Percentiles rank a stretch among this genome's conserved stretches.
Conservation (phyloP, 2,113 vertebrate genomes). For the Motacilla tschutschensis region DNA sequence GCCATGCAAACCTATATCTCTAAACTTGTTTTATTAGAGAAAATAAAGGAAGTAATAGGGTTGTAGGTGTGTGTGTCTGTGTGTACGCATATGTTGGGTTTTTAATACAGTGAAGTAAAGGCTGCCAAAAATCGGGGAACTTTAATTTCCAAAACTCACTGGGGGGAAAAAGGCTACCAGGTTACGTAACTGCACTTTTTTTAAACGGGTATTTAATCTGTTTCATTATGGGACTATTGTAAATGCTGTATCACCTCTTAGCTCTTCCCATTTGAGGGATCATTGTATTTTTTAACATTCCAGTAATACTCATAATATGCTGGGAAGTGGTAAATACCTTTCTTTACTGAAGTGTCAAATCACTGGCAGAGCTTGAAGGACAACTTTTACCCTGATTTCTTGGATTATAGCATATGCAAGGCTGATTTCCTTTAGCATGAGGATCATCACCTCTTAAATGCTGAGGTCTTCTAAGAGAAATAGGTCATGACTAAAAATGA, state of each 20-base stretch:
- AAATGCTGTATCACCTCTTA: neutral
- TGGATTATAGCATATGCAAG: neutral
- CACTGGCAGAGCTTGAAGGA: neutral
- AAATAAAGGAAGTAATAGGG: neutral
- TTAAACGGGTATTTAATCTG: neutral
- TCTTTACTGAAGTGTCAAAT: neutral
- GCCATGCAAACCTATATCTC: neutral
- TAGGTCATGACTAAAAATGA: neutral
- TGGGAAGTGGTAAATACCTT: neutral
- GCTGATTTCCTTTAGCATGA: neutral
- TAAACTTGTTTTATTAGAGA: neutral
- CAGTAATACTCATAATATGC: neutral
- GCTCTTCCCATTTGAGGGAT: neutral
- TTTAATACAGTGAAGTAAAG: neutral
- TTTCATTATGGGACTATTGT: neutral
- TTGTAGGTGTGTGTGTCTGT: neutral
- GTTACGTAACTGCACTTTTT: neutral
- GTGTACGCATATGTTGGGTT: accelerated
- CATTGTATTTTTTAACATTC: neutral
- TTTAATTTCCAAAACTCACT: neutral
- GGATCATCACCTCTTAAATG: neutral
- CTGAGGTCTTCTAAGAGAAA: neutral
- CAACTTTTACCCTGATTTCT: neutral
- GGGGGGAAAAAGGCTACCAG: neutral
- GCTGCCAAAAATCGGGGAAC: neutral